Evolutionary conservation across 2,113 vertebrate species (phyloP), one percentile per base, ranked within the genome.

Genomic region (Myotis davidii): DNA sequence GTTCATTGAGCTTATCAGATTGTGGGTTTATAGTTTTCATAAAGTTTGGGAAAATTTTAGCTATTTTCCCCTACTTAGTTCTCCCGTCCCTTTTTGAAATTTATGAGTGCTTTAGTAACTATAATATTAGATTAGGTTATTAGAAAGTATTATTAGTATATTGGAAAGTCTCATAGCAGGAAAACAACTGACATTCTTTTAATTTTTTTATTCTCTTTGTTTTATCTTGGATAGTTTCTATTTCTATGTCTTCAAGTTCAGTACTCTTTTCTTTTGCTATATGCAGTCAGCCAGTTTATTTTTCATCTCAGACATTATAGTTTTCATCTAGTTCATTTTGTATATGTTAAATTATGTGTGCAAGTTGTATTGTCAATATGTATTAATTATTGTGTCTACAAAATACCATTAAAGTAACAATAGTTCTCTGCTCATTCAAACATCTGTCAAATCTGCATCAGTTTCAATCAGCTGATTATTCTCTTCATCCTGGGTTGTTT

Each of bases 291-390:
- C 21, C 21, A 34, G 29, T 74, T 92, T 61, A 85, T 81, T 94
- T 94, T 92, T 96, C 32, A 88, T 73, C 11, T 91, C 25, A 88
- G 45, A 85, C 27, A 27, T 54, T 85, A 1, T 77, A 37, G 37
- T 84, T 72, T 88, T 96, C 45, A 54, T 67, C 9, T 61, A n/a
- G 61, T 70, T 94, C 10, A 72, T 79, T 74, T 90, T 85, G 39
- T 54, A 5, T 54, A 17, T 59, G 12, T 37, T 76, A 50, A 39
- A 27, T 59, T 81, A 59, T 56, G 25, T 81, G 23, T 59, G 34
- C 3, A 81, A 91, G 14, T 54, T 85, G 34, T 76, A 39, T 74
- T 6, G 6, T 87, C 37, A 85, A 4, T 56, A 27, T 78, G 65
- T 85, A 32, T 85, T 96, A 91, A 20, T 56, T 85, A 79, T 73